Conservation (phyloP, 2,113 vertebrate species). For the Chunga burmeisteri region DNA sequence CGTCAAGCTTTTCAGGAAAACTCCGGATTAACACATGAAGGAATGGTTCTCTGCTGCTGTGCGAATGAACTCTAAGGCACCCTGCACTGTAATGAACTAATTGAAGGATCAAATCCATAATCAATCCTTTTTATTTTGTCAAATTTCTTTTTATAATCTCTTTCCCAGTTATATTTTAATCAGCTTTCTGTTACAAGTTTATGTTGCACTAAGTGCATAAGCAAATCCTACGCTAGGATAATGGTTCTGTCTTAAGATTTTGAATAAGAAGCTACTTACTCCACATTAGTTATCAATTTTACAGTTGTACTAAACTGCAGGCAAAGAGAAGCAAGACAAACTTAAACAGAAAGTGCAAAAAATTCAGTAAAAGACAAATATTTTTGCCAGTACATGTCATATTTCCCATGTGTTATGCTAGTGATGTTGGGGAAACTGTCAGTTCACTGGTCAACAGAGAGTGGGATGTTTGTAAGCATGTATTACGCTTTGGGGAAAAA, state of each 20-base stretch:
- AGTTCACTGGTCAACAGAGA: not conserved
- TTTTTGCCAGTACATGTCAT: not conserved
- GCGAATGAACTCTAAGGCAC: not conserved
- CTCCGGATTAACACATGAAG: not conserved
- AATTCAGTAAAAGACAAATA: not conserved
- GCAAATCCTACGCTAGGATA: not conserved
- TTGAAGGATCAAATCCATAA: not conserved
- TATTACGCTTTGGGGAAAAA: not conserved
- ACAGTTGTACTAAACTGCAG: not conserved
- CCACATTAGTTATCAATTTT: not conserved
- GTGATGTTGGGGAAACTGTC: not conserved
- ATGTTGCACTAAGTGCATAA: not conserved
- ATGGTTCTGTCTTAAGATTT: not conserved
- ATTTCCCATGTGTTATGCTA: not conserved
- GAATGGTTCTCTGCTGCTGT: not conserved
- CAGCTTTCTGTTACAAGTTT: not conserved
- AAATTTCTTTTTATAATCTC: not conserved
- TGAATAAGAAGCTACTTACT: not conserved
- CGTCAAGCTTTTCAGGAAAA: not conserved
- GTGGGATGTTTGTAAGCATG: not conserved
- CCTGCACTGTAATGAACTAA: not conserved
- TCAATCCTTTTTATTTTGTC: not conserved
- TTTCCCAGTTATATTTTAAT: not conserved
- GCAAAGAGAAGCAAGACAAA: not conserved
- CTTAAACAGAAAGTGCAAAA: not conserved